Percentiles rank a stretch among this genome's conserved stretches.
phyloP scores from a whole-genome alignment of 1,140 invertebrate species.

The Gyrodactylus bullatarudis region DNA sequence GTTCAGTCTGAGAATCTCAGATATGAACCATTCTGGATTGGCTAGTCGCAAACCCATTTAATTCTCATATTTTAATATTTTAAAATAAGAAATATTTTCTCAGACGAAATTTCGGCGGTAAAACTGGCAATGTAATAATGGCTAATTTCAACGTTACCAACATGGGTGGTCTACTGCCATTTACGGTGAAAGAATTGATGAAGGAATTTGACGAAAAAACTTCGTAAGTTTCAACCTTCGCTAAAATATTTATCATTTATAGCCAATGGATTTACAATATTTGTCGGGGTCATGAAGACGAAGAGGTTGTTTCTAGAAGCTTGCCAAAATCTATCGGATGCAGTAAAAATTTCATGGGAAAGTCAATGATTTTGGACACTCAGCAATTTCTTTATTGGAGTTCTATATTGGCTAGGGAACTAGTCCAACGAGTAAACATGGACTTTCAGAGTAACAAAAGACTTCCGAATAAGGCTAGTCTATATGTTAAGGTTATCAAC shows the following conservation, averaged over 20 bases:
- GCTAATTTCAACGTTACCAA: slow-evolving; percentile 7
- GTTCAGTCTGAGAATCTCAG: too few species aligned
- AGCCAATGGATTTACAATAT: slow-evolving; percentile 39
- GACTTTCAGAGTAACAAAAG: not conserved
- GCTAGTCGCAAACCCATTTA: too few species aligned
- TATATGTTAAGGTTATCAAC: not conserved
- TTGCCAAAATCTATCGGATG: slow-evolving; percentile 69
- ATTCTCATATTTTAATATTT: too few species aligned
- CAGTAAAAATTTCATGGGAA: slow-evolving; percentile 62
- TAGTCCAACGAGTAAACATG: not conserved
- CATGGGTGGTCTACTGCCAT: slow-evolving; percentile 35
- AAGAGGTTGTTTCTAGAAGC: slow-evolving; percentile 42
- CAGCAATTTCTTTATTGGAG: not conserved
- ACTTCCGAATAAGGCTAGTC: not conserved
- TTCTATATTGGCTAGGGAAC: not conserved
- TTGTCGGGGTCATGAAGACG: slow-evolving; percentile 46
- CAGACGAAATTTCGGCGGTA: not conserved
- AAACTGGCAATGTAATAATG: slow-evolving; percentile 3
- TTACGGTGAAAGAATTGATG: slow-evolving; percentile 32
- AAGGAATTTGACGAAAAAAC: slow-evolving; percentile 43
- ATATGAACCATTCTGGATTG: too few species aligned
- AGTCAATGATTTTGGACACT: slow-evolving; percentile 11
- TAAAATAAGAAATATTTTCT: not conserved
- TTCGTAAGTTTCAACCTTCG: slow-evolving; percentile 26
- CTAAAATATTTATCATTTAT: slow-evolving; percentile 15